A percentile compares a stretch with the other conserved stretches of the same genome.
These are phyloP conservation scores for Ormyrus thymus DNA, from an alignment of 2,888 invertebrate species.

Conservation along the genomic window DNA sequence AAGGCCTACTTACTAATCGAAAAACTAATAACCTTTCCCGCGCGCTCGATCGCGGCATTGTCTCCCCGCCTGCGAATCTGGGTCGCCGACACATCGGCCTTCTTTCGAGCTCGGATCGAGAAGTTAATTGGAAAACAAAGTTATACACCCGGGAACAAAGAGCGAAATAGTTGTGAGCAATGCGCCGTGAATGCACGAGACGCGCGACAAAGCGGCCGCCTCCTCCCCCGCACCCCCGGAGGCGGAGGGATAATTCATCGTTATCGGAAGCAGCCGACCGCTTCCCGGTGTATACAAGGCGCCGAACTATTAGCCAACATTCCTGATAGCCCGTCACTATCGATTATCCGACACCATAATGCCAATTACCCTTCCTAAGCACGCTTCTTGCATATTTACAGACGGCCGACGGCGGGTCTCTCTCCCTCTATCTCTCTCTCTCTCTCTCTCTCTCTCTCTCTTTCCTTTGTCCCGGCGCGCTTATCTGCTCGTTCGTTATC, in stretches of 20 bases:
- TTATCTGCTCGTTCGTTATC: no score
- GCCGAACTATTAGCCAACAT: slow-evolving; percentile 57
- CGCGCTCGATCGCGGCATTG: no score
- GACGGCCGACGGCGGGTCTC: no score
- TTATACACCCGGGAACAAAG: not conserved
- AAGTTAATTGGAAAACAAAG: slow-evolving; percentile 37
- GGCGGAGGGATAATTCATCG: slow-evolving; percentile 58
- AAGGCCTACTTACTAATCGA: no score
- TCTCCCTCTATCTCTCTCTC: no score
- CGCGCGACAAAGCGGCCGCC: slow-evolving; percentile 5
- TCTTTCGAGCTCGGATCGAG: not conserved
- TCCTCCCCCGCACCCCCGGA: not conserved
- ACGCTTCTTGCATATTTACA: slow-evolving; percentile 40
- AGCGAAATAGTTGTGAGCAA: slow-evolving; percentile 11
- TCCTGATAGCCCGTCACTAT: slow-evolving; percentile 59
- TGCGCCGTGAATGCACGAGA: not conserved
- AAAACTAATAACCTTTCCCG: no score
- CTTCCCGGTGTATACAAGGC: slow-evolving; percentile 43
- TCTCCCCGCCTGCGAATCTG: not conserved
- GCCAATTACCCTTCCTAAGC: slow-evolving; percentile 54
- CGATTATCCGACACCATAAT: slow-evolving; percentile 58
- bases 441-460: no score
- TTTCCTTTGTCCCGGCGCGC: no score
- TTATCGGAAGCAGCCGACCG: slow-evolving; percentile 58
- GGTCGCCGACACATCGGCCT: not conserved